Evolutionary conservation across 2,888 invertebrate species (phyloP).

Genomic region (Aromia moschata): DNA sequence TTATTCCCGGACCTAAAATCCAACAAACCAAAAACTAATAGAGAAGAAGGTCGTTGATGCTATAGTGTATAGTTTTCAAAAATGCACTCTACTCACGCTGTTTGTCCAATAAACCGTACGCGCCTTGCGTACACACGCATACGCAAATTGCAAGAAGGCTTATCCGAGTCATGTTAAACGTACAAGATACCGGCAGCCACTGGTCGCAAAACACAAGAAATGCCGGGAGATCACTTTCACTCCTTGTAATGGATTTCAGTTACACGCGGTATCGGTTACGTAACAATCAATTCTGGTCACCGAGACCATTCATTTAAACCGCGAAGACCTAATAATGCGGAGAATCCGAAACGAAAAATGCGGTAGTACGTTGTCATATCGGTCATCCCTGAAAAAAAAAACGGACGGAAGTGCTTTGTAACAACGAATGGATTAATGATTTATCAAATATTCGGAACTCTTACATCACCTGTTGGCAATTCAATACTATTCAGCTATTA

Average conservation of each 20-base stretch:
- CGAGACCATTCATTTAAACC: neutral
- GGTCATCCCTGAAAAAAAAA: too few relatives aligned
- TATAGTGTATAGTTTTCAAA: too few relatives aligned
- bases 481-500: too few relatives aligned
- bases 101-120: slow-evolving; percentile 46
- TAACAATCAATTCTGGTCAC: neutral
- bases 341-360: neutral
- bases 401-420: too few relatives aligned
- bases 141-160: slow-evolving; percentile 45
- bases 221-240: slow-evolving; percentile 53
- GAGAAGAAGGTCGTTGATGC: too few relatives aligned
- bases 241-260: slow-evolving; percentile 46
- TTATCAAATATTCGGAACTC: too few relatives aligned
- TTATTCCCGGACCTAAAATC: too few relatives aligned
- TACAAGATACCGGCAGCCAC: slow-evolving; percentile 27
- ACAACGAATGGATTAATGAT: too few relatives aligned
- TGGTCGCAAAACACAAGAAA: slow-evolving; percentile 35
- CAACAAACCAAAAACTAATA: too few relatives aligned
- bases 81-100: slow-evolving; percentile 50
- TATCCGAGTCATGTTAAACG: slow-evolving; percentile 48
- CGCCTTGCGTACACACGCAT: slow-evolving; percentile 40
- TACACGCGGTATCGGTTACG: slow-evolving; percentile 19
- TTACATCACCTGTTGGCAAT: too few relatives aligned
- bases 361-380: too few relatives aligned
- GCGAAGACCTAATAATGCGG: neutral